Base-by-base conservation (phyloP, 2,888 invertebrate species). In the Lasioglossum calceatum region DNA sequence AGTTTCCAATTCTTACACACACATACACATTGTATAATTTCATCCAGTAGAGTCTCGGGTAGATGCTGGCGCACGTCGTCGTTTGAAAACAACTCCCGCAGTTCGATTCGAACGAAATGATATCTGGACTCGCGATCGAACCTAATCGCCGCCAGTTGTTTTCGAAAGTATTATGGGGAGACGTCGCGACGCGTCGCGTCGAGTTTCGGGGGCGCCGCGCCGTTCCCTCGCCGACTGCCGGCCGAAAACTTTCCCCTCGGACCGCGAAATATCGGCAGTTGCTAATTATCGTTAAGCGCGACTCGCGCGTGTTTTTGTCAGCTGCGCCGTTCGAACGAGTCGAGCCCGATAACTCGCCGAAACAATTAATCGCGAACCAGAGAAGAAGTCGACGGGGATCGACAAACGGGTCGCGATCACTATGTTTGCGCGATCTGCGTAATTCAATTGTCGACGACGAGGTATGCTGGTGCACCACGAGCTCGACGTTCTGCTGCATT, bases 221-320 rank as follows among this genome's bases (percentile, higher is more conserved):
- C 61, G 27, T 27, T 61, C 14, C 27, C n/a, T n/a, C 27, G 61
- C 23, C 39, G 39, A 70, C 23, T 12, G 1, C 23, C 70, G 7
- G 2, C 16, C 7, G 27, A 27, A 50, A 74, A 74, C 74, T n/a
- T 79, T 39, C 74, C 2, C 44, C 54, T 10, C 36, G 4, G 50
- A 14, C 67, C 19, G 36, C 47, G 39, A 74, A 83, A 80, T 70
- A 79, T 70, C 19, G 80, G 73, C 47, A 54, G 64, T 50, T 27
- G 64, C 44, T 79, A 73, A 79, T 82, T 67, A 50, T 54, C 70
- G 42, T 81, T 77, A 77, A 77, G 7, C 32, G 10, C 42, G 16
- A 7, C 61, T 32, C 54, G 23, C 67, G 39, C 23, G 39, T 81
- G 80, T 23, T 54, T 81, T 54, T 81, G 67, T 76, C 80, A 81